A percentile compares a stretch with the other conserved stretches of the same genome.
These are phyloP conservation scores for Mesorhabditis spiculigera DNA, from an alignment of 2,888 invertebrate genomes.

Conservation along the genomic window DNA sequence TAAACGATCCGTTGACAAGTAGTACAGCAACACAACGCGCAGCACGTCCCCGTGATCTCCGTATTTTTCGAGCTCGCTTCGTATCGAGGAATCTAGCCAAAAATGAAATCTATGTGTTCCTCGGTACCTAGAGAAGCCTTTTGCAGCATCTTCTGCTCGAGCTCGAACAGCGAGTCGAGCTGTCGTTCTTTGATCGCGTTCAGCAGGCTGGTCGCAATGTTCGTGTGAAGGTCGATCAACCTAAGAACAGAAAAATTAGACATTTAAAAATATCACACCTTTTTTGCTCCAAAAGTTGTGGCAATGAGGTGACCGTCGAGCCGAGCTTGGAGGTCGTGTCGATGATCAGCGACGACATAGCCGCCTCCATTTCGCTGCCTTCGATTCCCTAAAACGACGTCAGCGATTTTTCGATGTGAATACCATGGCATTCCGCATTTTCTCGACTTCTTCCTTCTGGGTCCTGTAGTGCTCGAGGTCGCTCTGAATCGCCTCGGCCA, in stretches of 20 bases:
- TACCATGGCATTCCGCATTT: slow-evolving; percentile 84
- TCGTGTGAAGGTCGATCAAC: slow-evolving; percentile 96
- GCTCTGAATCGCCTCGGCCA: slow-evolving; percentile 97
- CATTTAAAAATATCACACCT: slow-evolving; percentile 60
- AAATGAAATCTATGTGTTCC: neutral
- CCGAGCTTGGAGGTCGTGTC: slow-evolving; percentile 84
- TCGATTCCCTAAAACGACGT: slow-evolving; percentile 44
- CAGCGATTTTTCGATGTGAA: slow-evolving; percentile 4
- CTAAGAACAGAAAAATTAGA: slow-evolving; percentile 7
- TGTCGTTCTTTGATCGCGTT: slow-evolving; percentile 70
- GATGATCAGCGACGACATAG: slow-evolving; percentile 76
- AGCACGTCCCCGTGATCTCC: slow-evolving; percentile 39
- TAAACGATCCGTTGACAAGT: slow-evolving; percentile 22
- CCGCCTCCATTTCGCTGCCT: slow-evolving; percentile 82
- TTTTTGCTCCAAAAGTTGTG: slow-evolving; percentile 93
- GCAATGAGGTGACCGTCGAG: slow-evolving; percentile 84
- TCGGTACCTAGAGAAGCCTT: slow-evolving; percentile 62
- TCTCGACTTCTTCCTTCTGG: slow-evolving; percentile 93
- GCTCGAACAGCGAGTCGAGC: slow-evolving; percentile 90
- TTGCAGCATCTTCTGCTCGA: slow-evolving; percentile 94
- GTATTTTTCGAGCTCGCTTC: neutral
- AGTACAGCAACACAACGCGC: slow-evolving; percentile 48
- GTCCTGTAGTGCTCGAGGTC: slow-evolving; percentile 88
- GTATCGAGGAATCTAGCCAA: neutral
- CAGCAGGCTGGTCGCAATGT: slow-evolving; percentile 78